These are phyloP conservation scores for Epirrhoe tristata DNA, from an alignment of 2,888 invertebrate genomes.

Conservation along the genomic window DNA sequence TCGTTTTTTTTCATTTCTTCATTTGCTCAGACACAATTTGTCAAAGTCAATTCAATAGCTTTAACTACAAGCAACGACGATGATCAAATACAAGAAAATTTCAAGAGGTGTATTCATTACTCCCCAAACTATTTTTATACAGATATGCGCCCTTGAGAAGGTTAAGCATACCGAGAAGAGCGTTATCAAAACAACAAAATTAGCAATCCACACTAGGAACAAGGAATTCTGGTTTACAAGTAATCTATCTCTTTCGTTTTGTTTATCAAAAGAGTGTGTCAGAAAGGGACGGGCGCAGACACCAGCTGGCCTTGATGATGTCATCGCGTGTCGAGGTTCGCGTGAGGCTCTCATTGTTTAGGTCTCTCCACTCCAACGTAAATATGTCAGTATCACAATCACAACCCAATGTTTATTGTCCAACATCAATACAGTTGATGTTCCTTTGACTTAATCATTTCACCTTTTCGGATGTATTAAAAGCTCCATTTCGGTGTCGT, in stretches of 20 bases:
- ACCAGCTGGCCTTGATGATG: constrained; percentile 78
- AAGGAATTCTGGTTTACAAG: constrained; percentile 38
- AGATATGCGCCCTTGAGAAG: constrained; percentile 34
- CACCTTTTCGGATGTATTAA: not conserved
- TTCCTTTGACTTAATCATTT: not conserved
- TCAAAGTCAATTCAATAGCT: too few relatives aligned
- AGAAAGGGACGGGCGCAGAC: constrained; percentile 44
- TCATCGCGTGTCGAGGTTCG: constrained; percentile 67
- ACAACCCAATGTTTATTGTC: constrained; percentile 15
- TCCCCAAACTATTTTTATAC: constrained; percentile 22
- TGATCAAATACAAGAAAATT: not conserved
- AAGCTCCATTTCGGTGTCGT: not conserved
- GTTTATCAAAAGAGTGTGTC: constrained; percentile 16
- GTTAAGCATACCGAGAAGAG: constrained; percentile 32
- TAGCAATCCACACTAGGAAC: constrained; percentile 35
- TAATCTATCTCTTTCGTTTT: constrained; percentile 29
- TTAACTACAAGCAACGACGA: not conserved
- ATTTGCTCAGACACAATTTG: too few relatives aligned
- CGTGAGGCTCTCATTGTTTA: constrained; percentile 48
- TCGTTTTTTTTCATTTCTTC: too few relatives aligned
- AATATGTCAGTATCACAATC: constrained; percentile 24
- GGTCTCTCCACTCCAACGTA: constrained; percentile 11
- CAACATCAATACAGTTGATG: not conserved
- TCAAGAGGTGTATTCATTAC: not conserved
- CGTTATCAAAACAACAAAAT: constrained; percentile 41